Base-by-base conservation (phyloP, 2,888 invertebrate species). In the Trichogramma dendrolimi region DNA sequence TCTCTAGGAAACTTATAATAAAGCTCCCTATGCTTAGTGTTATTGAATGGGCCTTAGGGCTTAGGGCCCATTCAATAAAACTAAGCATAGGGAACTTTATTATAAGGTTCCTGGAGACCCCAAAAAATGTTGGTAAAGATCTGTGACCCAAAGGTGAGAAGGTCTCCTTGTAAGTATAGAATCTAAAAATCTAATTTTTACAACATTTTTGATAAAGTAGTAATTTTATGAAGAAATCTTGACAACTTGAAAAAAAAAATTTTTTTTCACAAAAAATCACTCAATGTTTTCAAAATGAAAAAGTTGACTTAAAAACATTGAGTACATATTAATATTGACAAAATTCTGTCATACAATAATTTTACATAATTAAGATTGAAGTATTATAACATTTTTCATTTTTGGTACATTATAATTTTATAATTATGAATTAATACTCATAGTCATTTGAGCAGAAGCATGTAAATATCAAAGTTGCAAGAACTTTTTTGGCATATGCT, bases 141-240 rank as follows among this genome's bases (percentile, higher is more conserved):
- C n/a, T n/a, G n/a, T n/a, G n/a, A n/a, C n/a, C n/a, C n/a, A n/a
- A n/a, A n/a, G n/a, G n/a, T n/a, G n/a, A n/a, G n/a, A n/a, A n/a
- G n/a, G n/a, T n/a, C n/a, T n/a, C n/a, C n/a, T n/a, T n/a, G n/a
- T n/a, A n/a, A 27, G 27, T 27, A 27, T 27, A 27, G 27, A 27
- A 27, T 27, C 27, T 27, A 27, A 27, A 27, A 27, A 27, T 27
- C 27, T 27, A 27, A 27, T 27, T 27, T 10, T 55, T 56, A 49
- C 67, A 70, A 65, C 67, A 67, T 62, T 63, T 60, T 14, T 39
- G 51, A 6, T n/a, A 14, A 11, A 27, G 41, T 61, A n/a, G 38
- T 58, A 53, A 38, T 39, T 48, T 52, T 46, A 39, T 40, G 7
- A 10, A 51, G 49, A 14, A 7, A 48, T 48, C 6, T 41, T 41